phyloP scores from a whole-genome alignment of 53 echinoderm and acorn worm genomes.

The Paelopatides confundens region DNA sequence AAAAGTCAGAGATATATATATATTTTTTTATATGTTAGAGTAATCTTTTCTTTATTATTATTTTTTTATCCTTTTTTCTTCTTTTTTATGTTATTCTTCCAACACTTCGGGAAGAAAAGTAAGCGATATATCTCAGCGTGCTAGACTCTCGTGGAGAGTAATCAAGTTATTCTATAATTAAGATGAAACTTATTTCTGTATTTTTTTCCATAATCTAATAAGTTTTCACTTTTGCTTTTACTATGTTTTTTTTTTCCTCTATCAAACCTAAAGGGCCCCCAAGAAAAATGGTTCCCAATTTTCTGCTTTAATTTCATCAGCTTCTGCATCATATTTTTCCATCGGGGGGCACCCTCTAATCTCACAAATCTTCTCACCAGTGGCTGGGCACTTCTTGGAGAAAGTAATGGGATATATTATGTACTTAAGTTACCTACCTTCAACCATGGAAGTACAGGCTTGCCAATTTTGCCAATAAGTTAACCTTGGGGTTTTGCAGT shows the following conservation, averaged over 20 bases:
- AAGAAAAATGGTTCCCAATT: slow-evolving; percentile 40
- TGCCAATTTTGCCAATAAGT: background rate
- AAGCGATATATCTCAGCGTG: background rate
- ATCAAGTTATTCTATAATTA: slow-evolving; percentile 39
- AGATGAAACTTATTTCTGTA: slow-evolving; percentile 16
- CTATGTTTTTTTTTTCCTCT: background rate
- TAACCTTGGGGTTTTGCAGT: background rate
- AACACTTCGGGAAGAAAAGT: background rate
- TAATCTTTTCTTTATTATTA: background rate
- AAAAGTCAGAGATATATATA: too few species aligned
- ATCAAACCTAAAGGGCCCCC: slow-evolving; percentile 10
- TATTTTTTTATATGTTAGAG: too few species aligned
- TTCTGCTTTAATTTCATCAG: slow-evolving; percentile 54
- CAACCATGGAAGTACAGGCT: slow-evolving; percentile 19
- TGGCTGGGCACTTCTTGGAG: background rate
- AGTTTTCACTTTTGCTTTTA: background rate
- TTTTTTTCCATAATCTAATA: background rate
- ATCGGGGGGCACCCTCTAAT: slow-evolving; percentile 38
- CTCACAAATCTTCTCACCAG: slow-evolving; percentile 1
- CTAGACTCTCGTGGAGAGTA: background rate
- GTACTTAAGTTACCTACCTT: background rate
- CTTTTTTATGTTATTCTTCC: too few species aligned
- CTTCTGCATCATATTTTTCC: slow-evolving; percentile 35
- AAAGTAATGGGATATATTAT: background rate
- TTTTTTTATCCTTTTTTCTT: too few species aligned